Percentiles rank a stretch among this genome's conserved stretches.
phyloP scores from a whole-genome alignment of 2,113 vertebrate species.

The Tauraco erythrolophus region DNA sequence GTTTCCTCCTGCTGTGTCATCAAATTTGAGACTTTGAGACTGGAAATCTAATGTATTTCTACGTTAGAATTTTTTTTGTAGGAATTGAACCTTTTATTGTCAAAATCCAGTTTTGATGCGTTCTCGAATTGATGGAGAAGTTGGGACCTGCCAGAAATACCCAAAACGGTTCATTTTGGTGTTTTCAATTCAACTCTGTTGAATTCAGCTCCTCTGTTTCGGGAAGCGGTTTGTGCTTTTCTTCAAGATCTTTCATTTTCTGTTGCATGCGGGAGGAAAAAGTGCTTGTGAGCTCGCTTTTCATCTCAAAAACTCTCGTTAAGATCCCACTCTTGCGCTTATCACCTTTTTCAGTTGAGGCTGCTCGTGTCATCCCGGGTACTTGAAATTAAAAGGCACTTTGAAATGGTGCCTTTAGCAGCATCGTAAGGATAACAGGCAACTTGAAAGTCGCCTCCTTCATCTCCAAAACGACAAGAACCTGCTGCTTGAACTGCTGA shows the following conservation, averaged over 20 bases:
- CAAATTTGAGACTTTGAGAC: neutral
- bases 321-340: constrained; percentile 26
- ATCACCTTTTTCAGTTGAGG: constrained; percentile 13
- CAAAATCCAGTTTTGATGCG: neutral
- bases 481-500: neutral
- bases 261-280: neutral
- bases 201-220: neutral
- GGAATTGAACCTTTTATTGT: rapidly evolving
- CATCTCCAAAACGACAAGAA: neutral
- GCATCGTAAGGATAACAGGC: neutral
- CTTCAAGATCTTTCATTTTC: neutral
- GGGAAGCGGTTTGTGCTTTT: neutral
- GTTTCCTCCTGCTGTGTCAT: neutral
- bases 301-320: constrained; percentile 21
- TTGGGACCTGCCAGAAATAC: neutral
- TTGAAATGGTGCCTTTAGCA: neutral
- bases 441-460: neutral
- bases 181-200: rapidly evolving
- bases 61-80: neutral
- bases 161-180: neutral
- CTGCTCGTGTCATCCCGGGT: neutral
- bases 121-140: rapidly evolving
- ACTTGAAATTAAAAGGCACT: constrained; percentile 51
- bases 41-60: neutral
- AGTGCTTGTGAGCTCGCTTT: neutral